Evolutionary conservation across 1,140 invertebrate genomes (phyloP).

Genomic region (Venturia canescens): DNA sequence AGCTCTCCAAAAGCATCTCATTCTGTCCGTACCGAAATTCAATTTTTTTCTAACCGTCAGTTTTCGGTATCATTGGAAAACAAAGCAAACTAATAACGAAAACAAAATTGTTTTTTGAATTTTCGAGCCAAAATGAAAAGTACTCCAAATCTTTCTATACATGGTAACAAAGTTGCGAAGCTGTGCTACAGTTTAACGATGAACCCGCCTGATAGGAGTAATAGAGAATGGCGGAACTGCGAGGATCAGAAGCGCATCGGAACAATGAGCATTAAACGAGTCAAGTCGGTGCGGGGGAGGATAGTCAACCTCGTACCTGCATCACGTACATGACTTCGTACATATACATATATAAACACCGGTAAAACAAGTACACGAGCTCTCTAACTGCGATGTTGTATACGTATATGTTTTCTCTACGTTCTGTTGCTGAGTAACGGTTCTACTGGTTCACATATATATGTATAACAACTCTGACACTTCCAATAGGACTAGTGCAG

Average conservation of each 20-base stretch:
- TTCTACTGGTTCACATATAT: slow-evolving; percentile 27
- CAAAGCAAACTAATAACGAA: too few species aligned
- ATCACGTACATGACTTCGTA: not conserved
- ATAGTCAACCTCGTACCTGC: slow-evolving; percentile 9
- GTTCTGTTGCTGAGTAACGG: slow-evolving; percentile 36
- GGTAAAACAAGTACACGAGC: too few species aligned
- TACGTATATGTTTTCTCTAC: not conserved
- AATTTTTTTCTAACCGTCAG: too few species aligned
- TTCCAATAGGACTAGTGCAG: not conserved
- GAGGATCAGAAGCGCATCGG: slow-evolving; percentile 46
- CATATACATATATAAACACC: not conserved
- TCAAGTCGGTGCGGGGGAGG: slow-evolving; percentile 43
- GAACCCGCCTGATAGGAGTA: slow-evolving; percentile 57
- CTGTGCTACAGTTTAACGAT: slow-evolving; percentile 49
- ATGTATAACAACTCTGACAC: slow-evolving; percentile 3
- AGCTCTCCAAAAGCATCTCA: too few species aligned
- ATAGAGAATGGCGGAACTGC: slow-evolving; percentile 51
- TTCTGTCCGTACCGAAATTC: too few species aligned
- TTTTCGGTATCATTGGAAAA: too few species aligned
- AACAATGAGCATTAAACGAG: slow-evolving; percentile 59
- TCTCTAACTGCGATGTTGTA: not conserved
- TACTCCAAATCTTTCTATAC: too few species aligned
- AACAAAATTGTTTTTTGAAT: too few species aligned
- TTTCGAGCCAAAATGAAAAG: too few species aligned
- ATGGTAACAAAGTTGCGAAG: too few species aligned